Conservation (phyloP, 1,140 invertebrate genomes). For the Bombus pyrosoma region DNA sequence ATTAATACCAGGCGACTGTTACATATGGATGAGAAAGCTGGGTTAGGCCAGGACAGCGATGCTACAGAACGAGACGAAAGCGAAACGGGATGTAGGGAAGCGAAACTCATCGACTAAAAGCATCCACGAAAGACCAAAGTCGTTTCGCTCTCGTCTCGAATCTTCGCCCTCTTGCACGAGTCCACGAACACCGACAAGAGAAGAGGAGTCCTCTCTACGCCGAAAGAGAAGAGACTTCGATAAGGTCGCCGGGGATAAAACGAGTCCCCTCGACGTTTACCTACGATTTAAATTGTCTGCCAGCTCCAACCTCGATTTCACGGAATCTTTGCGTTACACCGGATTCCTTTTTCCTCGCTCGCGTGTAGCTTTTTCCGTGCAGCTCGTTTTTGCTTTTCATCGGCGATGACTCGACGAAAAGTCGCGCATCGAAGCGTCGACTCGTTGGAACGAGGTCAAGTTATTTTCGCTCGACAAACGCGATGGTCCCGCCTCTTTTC, state of each 20-base stretch:
- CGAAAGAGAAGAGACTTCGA: slow-evolving; percentile 52
- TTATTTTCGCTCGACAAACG: slow-evolving; percentile 5
- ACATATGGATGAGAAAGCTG: slow-evolving; percentile 81
- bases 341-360: slow-evolving; percentile 45
- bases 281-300: slow-evolving; percentile 66
- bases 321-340: slow-evolving; percentile 36
- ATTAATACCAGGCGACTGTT: slow-evolving; percentile 83
- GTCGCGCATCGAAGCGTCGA: neutral
- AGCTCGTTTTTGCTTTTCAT: neutral
- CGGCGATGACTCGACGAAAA: slow-evolving; percentile 9
- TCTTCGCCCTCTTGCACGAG: slow-evolving; percentile 55
- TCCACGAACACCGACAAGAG: neutral
- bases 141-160: slow-evolving; percentile 73
- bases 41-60: slow-evolving; percentile 69
- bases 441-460: neutral
- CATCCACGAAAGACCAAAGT: slow-evolving; percentile 78
- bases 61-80: slow-evolving; percentile 77
- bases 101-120: slow-evolving; percentile 83
- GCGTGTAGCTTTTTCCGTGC: neutral
- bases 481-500: neutral
- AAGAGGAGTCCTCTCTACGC: slow-evolving; percentile 10
- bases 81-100: slow-evolving; percentile 77
- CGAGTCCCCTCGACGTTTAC: slow-evolving; percentile 64
- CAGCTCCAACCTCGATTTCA: slow-evolving; percentile 27
- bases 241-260: slow-evolving; percentile 51